Conservation (phyloP, 2,113 vertebrate species). For the Chaenogobius annularis region DNA sequence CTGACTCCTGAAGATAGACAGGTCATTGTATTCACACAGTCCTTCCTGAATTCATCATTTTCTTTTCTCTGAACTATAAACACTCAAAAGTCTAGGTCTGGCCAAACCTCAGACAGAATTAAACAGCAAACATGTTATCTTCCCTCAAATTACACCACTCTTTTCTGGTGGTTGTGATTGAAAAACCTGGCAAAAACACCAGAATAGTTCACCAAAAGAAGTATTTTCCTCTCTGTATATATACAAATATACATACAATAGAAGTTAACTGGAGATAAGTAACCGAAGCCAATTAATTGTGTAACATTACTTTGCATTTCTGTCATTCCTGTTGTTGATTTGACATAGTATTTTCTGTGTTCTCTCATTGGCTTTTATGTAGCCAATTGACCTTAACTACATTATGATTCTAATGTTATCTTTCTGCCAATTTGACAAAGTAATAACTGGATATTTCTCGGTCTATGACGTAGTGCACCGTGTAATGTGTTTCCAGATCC, state of each 20-base stretch:
- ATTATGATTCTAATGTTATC: constrained; percentile 6
- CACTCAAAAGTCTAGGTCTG: constrained; percentile 30
- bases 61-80: constrained; percentile 43
- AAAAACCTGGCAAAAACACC: constrained; percentile 15
- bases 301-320: no score
- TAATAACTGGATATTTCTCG: not conserved
- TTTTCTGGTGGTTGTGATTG: constrained; percentile 2
- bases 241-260: not conserved
- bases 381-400: not conserved
- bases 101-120: constrained; percentile 61
- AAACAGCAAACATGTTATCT: constrained; percentile 60
- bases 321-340: no score
- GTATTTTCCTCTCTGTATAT: no score
- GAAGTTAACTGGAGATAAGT: no score
- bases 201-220: not conserved
- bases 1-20: constrained; percentile 12
- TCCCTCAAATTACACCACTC: constrained; percentile 33
- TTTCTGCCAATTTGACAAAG: not conserved
- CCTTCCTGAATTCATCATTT: constrained; percentile 50
- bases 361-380: no score
- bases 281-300: no score
- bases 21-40: not conserved
- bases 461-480: constrained; percentile 16
- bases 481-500: constrained; percentile 19
- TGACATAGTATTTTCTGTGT: no score